Percentiles rank a stretch among this genome's conserved stretches.
phyloP scores from a whole-genome alignment of 1,140 invertebrate species.

The Cydia strobilella region DNA sequence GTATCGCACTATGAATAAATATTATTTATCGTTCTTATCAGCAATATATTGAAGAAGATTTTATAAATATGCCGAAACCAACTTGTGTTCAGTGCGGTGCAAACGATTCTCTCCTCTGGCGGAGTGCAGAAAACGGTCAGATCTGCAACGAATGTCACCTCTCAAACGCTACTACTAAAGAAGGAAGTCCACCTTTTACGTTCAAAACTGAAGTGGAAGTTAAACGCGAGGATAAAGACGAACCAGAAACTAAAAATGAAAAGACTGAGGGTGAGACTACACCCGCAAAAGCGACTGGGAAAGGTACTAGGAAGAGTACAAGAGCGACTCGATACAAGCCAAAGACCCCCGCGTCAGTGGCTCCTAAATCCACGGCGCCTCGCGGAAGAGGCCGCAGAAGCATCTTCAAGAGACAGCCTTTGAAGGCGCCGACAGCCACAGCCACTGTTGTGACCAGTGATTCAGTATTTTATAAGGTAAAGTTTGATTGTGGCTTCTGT shows the following conservation, averaged over 20 bases:
- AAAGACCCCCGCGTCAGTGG: conserved; percentile 59
- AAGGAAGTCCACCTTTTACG: conserved; percentile 48
- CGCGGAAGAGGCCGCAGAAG: conserved; percentile 88
- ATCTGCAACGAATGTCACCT: conserved; percentile 77
- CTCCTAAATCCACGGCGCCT: conserved; percentile 70
- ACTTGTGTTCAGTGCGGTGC: conserved; percentile 72
- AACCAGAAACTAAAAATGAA: conserved; percentile 55
- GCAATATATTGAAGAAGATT: neutral
- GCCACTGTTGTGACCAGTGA: conserved; percentile 90
- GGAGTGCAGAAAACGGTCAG: conserved; percentile 72
- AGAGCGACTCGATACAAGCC: conserved; percentile 72
- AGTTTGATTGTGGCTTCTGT: neutral
- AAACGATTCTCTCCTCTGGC: conserved; percentile 74
- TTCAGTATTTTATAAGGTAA: conserved; percentile 90
- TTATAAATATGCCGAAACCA: conserved; percentile 71
- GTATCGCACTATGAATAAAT: conserved; percentile 11
- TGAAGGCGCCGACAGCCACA: conserved; percentile 89
- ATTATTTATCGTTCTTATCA: neutral
- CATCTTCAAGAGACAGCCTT: conserved; percentile 90
- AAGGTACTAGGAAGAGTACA: conserved; percentile 73
- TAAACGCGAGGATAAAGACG: conserved; percentile 64
- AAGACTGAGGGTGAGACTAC: conserved; percentile 62
- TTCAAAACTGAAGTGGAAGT: conserved; percentile 64
- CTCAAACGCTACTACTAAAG: conserved; percentile 60
- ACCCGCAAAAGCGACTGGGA: conserved; percentile 68